Base-by-base conservation (phyloP, 2,888 invertebrate species). In the Rhagophthalmus giganteus region DNA sequence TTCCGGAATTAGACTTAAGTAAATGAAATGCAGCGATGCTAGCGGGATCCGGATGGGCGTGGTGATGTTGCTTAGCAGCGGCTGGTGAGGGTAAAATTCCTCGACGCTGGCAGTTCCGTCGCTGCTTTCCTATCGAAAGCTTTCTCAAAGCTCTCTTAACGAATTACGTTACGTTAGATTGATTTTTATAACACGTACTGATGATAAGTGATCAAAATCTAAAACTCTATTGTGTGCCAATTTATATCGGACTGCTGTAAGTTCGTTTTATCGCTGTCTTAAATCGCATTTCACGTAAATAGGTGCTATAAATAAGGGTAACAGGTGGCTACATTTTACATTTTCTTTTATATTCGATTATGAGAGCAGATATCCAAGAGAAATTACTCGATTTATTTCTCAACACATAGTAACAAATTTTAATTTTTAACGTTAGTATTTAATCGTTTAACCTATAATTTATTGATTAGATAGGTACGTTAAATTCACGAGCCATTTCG, bases 41-140 rank as follows among this genome's bases (percentile, higher is more conserved):
- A 33, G 50, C 33, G 26, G 39, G 51, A 47, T 52, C 41, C 41
- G 50, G 53, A 54, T 69, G 62, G 69, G 69, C 69, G 69, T 68
- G 69, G 70, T 60, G 52, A 64, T 62, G 71, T 70, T 70, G 70
- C 71, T 66, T 67, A 66, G 71, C 70, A 69, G 64, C 71, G 57
- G 54, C 60, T 63, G 64, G 67, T 64, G 69, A 68, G 70, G 68
- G 67, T 62, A 68, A 63, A 59, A 62, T 67, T 66, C 64, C 63
- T 64, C 62, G 62, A 62, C 62, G 63, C 30, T 62, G 63, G 56
- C 69, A 68, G 68, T 69, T 62, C 63, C 65, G 66, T 59, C 56
- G 32, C 49, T 53, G 60, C 62, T 59, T 57, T 57, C 57, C 38
- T 41, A 28, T 32, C 32, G 62, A 61, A 64, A 66, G 66, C 67